phyloP scores from a whole-genome alignment of 2,113 vertebrate genomes.

The Xenus cinereus region DNA sequence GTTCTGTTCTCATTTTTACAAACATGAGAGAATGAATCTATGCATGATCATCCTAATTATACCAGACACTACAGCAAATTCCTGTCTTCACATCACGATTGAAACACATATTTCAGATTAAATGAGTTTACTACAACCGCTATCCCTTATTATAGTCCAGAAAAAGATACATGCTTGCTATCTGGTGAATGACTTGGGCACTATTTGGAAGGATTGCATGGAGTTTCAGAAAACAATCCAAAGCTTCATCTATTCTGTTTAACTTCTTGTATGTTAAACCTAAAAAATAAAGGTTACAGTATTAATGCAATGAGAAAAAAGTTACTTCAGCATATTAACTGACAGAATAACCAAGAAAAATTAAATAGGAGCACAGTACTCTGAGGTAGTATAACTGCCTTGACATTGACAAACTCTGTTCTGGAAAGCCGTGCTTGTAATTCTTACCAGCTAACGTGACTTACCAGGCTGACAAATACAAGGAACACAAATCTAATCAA shows the following conservation, averaged over 20 bases:
- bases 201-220: slow-evolving; percentile 91
- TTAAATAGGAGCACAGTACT: not conserved
- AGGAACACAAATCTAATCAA: not conserved
- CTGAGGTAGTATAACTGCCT: not conserved
- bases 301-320: not conserved
- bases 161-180: slow-evolving; percentile 91
- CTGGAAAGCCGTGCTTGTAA: not conserved
- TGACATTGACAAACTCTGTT: not conserved
- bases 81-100: not conserved
- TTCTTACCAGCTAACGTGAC: not conserved
- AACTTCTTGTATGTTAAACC: slow-evolving; percentile 90
- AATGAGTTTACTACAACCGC: not conserved
- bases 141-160: not conserved
- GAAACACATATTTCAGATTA: not conserved
- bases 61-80: not conserved
- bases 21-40: not conserved
- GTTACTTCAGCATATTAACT: not conserved
- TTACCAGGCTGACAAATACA: not conserved
- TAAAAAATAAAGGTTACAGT: slow-evolving; percentile 51
- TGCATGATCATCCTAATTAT: not conserved
- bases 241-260: slow-evolving; percentile 85
- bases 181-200: slow-evolving; percentile 91
- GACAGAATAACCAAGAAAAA: not conserved
- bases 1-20: not conserved
- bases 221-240: slow-evolving; percentile 95